Evolutionary conservation across 2,888 invertebrate genomes (phyloP), one percentile per base, ranked within the genome.

Genomic region (Chloroclysta siterata): DNA sequence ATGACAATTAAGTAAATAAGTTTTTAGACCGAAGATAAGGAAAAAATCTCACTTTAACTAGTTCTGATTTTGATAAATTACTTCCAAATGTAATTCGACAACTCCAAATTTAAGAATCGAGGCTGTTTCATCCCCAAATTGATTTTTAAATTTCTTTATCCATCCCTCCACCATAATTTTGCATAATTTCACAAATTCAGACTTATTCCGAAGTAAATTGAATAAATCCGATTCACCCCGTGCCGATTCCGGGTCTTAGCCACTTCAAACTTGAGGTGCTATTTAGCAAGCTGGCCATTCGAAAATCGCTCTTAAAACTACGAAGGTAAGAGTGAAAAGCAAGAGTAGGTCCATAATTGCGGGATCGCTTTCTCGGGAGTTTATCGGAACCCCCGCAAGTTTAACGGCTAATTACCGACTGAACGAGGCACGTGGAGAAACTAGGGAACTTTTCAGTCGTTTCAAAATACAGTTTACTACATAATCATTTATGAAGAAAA

Each of bases 351-450:
- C 44, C n/a, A 56, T 63, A 42, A 52, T 65, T 58, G 60, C 48
- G 41, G 51, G 68, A 66, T 61, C 65, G 56, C 47, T 63, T 65
- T 48, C 48, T 57, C 28, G 17, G 53, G 55, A 66, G 65, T 65
- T 61, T 58, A 65, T 62, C 60, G 59, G 53, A 53, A 62, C 53
- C 39, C 53, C 29, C 46, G 48, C 62, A 70, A 72, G 67, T 74
- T 73, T 63, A 71, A 72, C 72, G 68, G 73, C 67, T 76, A 74
- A 76, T 74, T 74, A 72, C 65, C 57, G 66, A 53, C 60, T 57
- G 65, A 60, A 54, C 56, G 29, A 48, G 48, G 63, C 48, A 48
- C 47, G 60, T 42, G 59, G 55, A 15, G 44, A 50, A 63, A 61
- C 60, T 60, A 46, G 52, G 15, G 29, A 68, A 63, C 58, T 61